Percentiles rank a stretch among this genome's conserved stretches.
phyloP scores from a whole-genome alignment of 1,140 invertebrate species.

The silkworm (Bombyx mori) region DNA sequence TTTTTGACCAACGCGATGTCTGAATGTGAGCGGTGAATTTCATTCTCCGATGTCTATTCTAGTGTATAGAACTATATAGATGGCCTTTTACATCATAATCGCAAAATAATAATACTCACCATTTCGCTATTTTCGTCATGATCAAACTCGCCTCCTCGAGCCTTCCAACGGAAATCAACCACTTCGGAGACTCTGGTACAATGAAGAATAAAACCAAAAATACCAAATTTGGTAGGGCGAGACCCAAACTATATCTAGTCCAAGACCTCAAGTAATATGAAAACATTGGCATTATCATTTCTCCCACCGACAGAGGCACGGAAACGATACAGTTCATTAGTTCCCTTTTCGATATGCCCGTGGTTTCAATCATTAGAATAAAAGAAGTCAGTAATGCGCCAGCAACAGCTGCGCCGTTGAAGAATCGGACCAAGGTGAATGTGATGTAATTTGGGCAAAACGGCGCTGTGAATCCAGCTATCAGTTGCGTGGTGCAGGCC shows the following conservation, averaged over 20 bases:
- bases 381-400: conserved; percentile 71
- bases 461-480: conserved; percentile 68
- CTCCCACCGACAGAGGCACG: conserved; percentile 58
- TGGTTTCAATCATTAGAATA: conserved; percentile 50
- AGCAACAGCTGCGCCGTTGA: conserved; percentile 67
- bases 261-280: conserved; percentile 72
- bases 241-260: conserved; percentile 66
- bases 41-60: no score
- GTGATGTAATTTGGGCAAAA: conserved; percentile 71
- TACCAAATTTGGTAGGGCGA: conserved; percentile 60
- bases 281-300: conserved; percentile 67
- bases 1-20: no score
- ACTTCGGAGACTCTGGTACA: conserved; percentile 69
- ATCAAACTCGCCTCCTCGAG: conserved; percentile 50
- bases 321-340: conserved; percentile 34
- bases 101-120: conserved; percentile 17
- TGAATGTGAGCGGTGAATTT: no score
- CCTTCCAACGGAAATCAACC: conserved; percentile 61
- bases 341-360: conserved; percentile 17
- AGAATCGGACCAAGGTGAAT: conserved; percentile 71
- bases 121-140: conserved; percentile 48
- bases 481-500: conserved; percentile 67
- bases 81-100: not conserved
- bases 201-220: conserved; percentile 44
- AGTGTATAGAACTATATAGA: not conserved